Base-by-base conservation (phyloP, 2,113 vertebrate species). In the Copsychus sechellarum region DNA sequence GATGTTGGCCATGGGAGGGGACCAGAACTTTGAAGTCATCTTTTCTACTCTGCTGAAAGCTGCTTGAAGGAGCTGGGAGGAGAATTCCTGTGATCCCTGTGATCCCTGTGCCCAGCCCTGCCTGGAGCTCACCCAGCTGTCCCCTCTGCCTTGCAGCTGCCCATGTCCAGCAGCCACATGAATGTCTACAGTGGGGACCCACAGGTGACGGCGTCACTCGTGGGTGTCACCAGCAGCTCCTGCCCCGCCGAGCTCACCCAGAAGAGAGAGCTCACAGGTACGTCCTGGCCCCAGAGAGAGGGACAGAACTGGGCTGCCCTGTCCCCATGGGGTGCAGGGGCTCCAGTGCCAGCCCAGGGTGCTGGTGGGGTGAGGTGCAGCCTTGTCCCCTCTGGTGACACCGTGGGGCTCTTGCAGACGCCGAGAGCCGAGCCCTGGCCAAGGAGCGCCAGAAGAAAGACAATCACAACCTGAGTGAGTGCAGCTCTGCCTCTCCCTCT, bases 371-470 rank as follows among this genome's bases (percentile, higher is more conserved):
- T 0, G 10, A 67, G 78, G 25, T 4, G 34, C 22, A 34, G 73
- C 66, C 28, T 22, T 1, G 19, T 74, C 42, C 84, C 51, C 38
- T 81, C 38, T 1, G 24, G 65, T 96, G 86, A 96, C 28, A 5
- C 8, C 16, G 25, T 24, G 87, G 51, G 33, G 71, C 98, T 98
- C 69, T 96, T 97, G 96, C 97, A 99, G 98, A 99, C 87, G 95
- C 98, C 19, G 99, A 99, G 98, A 98, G 97, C 83, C 98, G 99
- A 87, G 99, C 99, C 12, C 87, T 99, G 98, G 99, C 98, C 53
- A 99, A 99, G 72, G 99, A 99, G 94, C 98, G 99, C 69, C 99
- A 99, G 98, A 99, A 99, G 97, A 99, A 99, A 95, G 99, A 99
- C 97, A 99, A 99, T 98, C 99, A 99, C 98, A 99, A 99, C 96